phyloP scores from a whole-genome alignment of 1,140 invertebrate species.

The Oppia nitens region DNA sequence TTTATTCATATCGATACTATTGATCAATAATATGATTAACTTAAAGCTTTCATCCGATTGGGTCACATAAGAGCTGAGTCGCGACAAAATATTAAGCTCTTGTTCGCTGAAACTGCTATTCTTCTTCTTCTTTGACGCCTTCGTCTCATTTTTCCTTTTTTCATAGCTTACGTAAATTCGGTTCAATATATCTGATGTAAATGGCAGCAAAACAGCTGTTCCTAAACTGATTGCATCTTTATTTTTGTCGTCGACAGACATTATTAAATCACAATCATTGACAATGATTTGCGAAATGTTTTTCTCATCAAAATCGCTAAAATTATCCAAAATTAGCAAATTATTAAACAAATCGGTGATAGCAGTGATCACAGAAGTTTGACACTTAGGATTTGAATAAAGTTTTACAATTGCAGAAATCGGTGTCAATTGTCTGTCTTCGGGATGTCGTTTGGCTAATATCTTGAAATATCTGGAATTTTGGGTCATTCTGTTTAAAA shows the following conservation, averaged over 20 bases:
- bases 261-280: background rate
- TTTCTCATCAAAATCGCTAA: background rate
- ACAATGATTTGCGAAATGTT: background rate
- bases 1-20: background rate
- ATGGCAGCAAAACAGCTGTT: constrained; percentile 48
- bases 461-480: constrained; percentile 53
- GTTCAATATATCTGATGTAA: constrained; percentile 49
- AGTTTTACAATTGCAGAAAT: constrained; percentile 49
- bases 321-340: constrained; percentile 43
- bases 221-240: constrained; percentile 40
- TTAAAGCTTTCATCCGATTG: constrained; percentile 25
- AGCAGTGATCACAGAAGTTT: constrained; percentile 42
- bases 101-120: constrained; percentile 35
- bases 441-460: constrained; percentile 41
- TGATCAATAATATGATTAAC: constrained; percentile 7
- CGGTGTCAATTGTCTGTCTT: constrained; percentile 33
- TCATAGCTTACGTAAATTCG: constrained; percentile 45
- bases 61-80: constrained; percentile 51
- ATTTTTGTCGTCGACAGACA: background rate
- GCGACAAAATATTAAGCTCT: constrained; percentile 59
- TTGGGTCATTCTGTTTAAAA: constrained; percentile 55
- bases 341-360: constrained; percentile 63
- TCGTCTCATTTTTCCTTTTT: constrained; percentile 34
- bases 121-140: constrained; percentile 20
- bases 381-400: constrained; percentile 44